A percentile compares a stretch with the other conserved stretches of the same genome.
Evolutionary conservation across 2,113 vertebrate species (phyloP).

Genomic region (Cebus imitator): DNA sequence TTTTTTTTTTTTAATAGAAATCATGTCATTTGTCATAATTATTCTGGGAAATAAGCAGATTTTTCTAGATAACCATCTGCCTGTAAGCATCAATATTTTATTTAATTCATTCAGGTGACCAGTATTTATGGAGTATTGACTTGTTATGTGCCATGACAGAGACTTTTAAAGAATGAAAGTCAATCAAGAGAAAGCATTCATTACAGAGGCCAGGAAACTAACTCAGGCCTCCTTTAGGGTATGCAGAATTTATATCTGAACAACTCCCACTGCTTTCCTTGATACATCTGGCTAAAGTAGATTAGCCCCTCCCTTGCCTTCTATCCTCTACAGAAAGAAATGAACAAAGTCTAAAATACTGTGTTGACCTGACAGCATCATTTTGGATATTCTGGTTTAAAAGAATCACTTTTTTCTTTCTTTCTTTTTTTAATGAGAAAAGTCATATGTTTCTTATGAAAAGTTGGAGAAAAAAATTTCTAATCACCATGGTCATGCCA

Average conservation of each 20-base stretch:
- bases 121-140: conserved; percentile 34
- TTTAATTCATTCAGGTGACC: conserved; percentile 4
- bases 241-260: not conserved
- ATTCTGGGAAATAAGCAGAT: not conserved
- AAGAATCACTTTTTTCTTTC: not conserved
- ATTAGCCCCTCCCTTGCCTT: not conserved
- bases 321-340: not conserved
- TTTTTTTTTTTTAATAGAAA: not conserved
- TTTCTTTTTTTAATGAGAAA: not conserved
- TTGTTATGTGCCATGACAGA: not conserved
- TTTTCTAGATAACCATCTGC: conserved; percentile 2
- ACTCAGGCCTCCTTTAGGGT: not conserved
- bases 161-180: conserved; percentile 18
- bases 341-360: conserved; percentile 22
- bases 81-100: not conserved
- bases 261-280: not conserved
- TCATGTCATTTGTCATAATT: not conserved
- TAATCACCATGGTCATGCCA: not conserved
- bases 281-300: not conserved
- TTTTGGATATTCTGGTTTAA: not conserved
- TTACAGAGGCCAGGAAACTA: not conserved
- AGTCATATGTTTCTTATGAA: not conserved
- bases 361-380: not conserved
- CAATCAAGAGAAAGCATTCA: not conserved
- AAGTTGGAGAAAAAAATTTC: not conserved